These are phyloP conservation scores for Aplodontia rufa DNA, from an alignment of 2,113 vertebrate genomes.

Conservation along the genomic window DNA sequence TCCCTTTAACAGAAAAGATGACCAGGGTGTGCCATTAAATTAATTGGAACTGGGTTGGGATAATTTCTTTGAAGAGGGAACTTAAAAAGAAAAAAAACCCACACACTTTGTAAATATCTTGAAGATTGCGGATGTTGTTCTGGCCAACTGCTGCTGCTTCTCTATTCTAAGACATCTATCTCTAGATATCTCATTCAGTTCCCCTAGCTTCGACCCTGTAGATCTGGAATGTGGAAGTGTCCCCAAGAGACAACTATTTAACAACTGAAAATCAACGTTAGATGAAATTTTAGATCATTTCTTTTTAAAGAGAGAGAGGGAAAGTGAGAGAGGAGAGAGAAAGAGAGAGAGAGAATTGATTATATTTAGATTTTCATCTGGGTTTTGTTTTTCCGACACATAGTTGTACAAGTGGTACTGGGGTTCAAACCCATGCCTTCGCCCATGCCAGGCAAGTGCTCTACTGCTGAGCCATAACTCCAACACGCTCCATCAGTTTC, in stretches of 20 bases:
- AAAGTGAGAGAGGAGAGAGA: too few relatives aligned
- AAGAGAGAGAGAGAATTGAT: too few relatives aligned
- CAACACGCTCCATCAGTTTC: too few relatives aligned
- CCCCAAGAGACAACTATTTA: background rate
- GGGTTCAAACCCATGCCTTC: too few relatives aligned
- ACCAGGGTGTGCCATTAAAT: background rate
- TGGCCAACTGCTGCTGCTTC: constrained; percentile 52
- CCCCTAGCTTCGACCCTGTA: background rate
- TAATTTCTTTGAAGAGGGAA: constrained; percentile 62
- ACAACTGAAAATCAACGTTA: background rate
- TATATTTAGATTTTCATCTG: too few relatives aligned
- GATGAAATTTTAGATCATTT: background rate
- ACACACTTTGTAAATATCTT: constrained; percentile 43
- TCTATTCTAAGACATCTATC: constrained; percentile 49
- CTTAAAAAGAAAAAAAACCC: background rate
- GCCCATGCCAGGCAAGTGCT: too few relatives aligned
- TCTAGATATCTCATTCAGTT: constrained; percentile 1
- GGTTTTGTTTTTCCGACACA: too few relatives aligned
- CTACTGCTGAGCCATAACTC: too few relatives aligned
- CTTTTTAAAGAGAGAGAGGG: too few relatives aligned
- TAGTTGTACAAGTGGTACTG: too few relatives aligned
- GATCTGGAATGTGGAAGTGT: constrained; percentile 45
- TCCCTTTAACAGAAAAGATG: constrained; percentile 17
- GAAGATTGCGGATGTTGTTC: constrained; percentile 69
- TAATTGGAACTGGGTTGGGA: background rate